Evolutionary conservation across 2,113 vertebrate species (phyloP).

Genomic region (Panurus biarmicus): DNA sequence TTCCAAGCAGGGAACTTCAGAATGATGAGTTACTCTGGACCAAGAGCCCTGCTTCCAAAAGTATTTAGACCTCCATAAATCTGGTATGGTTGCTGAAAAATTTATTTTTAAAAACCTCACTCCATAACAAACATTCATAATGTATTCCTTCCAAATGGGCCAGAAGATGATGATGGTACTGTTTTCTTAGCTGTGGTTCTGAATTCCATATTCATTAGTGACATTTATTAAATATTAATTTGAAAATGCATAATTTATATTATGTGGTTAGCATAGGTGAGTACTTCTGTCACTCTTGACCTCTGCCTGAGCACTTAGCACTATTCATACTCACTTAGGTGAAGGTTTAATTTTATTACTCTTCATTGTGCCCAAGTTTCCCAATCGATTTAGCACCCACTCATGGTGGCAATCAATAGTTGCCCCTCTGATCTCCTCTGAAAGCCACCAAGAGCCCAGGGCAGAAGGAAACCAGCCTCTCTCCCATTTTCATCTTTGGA

Average conservation of each 20-base stretch:
- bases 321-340: background rate
- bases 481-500: background rate
- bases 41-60: background rate
- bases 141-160: background rate
- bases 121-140: background rate
- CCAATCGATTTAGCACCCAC: background rate
- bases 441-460: background rate
- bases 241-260: background rate
- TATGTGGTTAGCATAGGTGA: background rate
- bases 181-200: background rate
- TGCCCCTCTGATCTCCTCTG: background rate
- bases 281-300: background rate
- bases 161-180: background rate
- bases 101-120: background rate
- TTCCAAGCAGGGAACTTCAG: background rate
- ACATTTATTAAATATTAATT: conserved; percentile 34
- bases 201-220: conserved; percentile 1
- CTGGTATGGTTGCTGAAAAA: background rate
- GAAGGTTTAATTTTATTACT: background rate
- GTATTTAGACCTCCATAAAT: background rate
- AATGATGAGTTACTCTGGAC: background rate
- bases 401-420: background rate
- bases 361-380: background rate
- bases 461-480: background rate
- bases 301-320: background rate